Base-by-base conservation (phyloP, 2,113 vertebrate species). In the Nesoenas mayeri region DNA sequence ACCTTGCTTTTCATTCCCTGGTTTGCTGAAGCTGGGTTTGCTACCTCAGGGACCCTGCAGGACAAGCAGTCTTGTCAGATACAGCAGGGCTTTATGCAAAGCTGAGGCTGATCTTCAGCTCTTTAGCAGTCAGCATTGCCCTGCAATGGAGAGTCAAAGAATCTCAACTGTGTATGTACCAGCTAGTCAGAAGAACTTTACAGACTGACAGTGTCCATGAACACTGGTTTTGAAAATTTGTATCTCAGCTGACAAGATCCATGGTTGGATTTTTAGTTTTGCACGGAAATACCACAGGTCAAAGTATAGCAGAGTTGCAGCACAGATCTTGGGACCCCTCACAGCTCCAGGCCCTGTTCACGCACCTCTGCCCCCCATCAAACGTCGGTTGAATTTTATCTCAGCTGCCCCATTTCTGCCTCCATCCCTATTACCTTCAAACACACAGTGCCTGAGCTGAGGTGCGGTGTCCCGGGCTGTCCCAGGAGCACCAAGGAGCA, bases 371-470 rank as follows among this genome's bases (percentile, higher is more conserved):
- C 14, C 20, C 10, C 16, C 9, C 36, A 19, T 11, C 31, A 91
- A 10, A 79, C 4, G 50, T 75, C 17, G 25, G 34, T 36, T 70
- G 21, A 50, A 3, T 51, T 54, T 78, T 4, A 4, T 28, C 36
- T 85, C 15, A 13, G n/a, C 10, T 61, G 15, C 15, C 25, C 20
- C 54, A 48, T 6, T 38, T 61, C 20, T 61, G 32, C 21, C 77
- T 16, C 54, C 18, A 25, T 22, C 15, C 17, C 25, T 11, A 3
- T 47, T 54, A 11, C 6, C 20, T 20, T 64, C 34, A 36, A 75
- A 72, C 7, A n/a, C 40, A 61, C 20, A 36, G 7, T 44, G 16
- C 6, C 21, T 0, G 0, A 5, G 5, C 44, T 26, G 10, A 15
- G 40, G 12, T 15, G 18, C n/a, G 25, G 21, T 19, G 12, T 21